Base-by-base conservation (phyloP, 2,113 vertebrate species). In the Callorhinus ursinus region DNA sequence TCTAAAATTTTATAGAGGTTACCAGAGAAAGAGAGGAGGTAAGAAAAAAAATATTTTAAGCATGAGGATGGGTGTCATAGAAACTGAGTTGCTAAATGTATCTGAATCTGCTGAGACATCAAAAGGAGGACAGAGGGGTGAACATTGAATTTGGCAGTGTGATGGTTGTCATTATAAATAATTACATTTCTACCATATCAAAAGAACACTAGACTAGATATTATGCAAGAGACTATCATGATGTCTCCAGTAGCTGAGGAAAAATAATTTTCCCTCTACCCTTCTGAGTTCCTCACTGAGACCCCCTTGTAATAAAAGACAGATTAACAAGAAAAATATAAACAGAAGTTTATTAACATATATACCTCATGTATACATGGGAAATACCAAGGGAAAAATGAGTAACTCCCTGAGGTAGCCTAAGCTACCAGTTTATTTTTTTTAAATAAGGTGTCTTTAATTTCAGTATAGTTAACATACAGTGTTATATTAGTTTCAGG, bases 101-200 rank as follows among this genome's bases (percentile, higher is more conserved):
- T 28, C 42, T n/a, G 36, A 93, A 88, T 59, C n/a, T 57, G 39
- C 57, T 67, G 36, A 77, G 57, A 89, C 28, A 55, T 77, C 26
- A 59, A 84, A 89, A 77, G 49, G 28, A 81, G 10, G 33, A 77
- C 31, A 61, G 36, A 77, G 22, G 39, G 24, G 16, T 74, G 3
- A 76, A 55, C 28, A 42, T 33, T 76, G 24, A 10, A 88, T 83
- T 93, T 93, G 31, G 31, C 21, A 82, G 36, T 14, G 19, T 18
- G 28, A 93, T 72, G 42, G 19, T 79, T 96, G 7, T 72, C 55
- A 65, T 88, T 92, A 22, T 88, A 88, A 92, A 88, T 76, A 79
- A 67, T 83, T 83, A n/a, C n/a, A 89, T 19, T 86, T 82, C 65
- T 89, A 36, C 39, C 16, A 22, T 53, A 87, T 55, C 18, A 65